Evolutionary conservation across 2,888 invertebrate genomes (phyloP), one percentile per base, ranked within the genome.

Genomic region (Therioaphis trifolii): DNA sequence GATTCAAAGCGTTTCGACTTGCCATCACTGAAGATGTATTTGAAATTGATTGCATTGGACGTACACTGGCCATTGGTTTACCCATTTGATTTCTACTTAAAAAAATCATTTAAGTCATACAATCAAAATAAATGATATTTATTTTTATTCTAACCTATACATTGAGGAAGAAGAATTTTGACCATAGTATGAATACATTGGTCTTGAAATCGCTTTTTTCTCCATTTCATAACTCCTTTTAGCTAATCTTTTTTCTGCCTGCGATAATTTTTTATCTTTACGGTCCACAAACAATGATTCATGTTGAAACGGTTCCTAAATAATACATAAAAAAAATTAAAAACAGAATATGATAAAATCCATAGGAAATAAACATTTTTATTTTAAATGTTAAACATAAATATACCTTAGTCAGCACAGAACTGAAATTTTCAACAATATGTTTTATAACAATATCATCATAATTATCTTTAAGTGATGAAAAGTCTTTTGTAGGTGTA

Each of bases 151-250:
- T 52, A 14, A 82, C 85, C 85, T 84, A 74, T 85, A 84, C 24
- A 84, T 71, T 61, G 80, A 75, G 14, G 58, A 24, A 4, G 69
- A 35, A 35, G 85, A 49, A 66, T 52, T 84, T 78, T 85, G 86
- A 11, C 88, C 88, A 85, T 88, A 88, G 84, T 88, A 88, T 18
- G 88, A 87, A 84, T 89, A 89, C 35, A 88, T 87, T 5, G 88
- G 89, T 52, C 88, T 85, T 46, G 86, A 87, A 84, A 88, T 87
- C 0, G 95, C 95, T 89, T 96, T 95, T 90, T 98, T 98, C 88
- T 98, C 98, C 86, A 96, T 90, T 88, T 98, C 97, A 88, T 98
- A 98, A 63, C 95, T 94, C 85, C 97, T 92, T 88, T 97, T 95
- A 0, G 98, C 98, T 79, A 97, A 90, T 86, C 96, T 91, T 88